Percentiles rank a stretch among this genome's conserved stretches.
Evolutionary conservation across 2,888 invertebrate species (phyloP).

Genomic region (Campoplex nolae): DNA sequence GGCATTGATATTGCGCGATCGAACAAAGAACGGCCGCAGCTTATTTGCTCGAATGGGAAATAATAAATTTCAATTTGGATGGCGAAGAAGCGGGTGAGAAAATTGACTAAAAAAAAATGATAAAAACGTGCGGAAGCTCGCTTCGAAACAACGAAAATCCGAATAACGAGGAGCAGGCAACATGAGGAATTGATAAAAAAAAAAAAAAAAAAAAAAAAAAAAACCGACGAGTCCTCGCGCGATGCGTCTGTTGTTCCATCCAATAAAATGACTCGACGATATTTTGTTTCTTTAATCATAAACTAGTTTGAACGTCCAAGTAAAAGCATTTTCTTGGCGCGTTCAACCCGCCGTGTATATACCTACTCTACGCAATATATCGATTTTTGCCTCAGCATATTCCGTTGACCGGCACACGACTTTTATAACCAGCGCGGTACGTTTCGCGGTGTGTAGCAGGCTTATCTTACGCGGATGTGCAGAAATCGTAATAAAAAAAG

Average conservation of each 20-base stretch:
- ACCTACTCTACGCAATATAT: conserved; percentile 20
- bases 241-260: neutral
- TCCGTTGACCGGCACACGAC: too few species aligned
- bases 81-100: neutral
- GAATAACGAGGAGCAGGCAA: too few species aligned
- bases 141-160: neutral
- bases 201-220: neutral
- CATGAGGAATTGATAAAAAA: too few species aligned
- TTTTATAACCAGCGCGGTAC: conserved; percentile 12
- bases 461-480: neutral
- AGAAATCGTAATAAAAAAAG: neutral
- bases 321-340: conserved; percentile 20
- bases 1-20: conserved; percentile 19
- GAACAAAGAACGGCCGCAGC: neutral
- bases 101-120: neutral
- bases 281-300: neutral
- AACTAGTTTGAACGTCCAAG: neutral
- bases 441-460: conserved; percentile 6
- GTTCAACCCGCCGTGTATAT: conserved; percentile 34
- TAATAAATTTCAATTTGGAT: too few species aligned
- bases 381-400: conserved; percentile 44
- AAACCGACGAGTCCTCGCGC: neutral
- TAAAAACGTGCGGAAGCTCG: neutral
- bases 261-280: neutral
- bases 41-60: neutral